Evolutionary conservation across 1,140 invertebrate genomes (phyloP), one percentile per base, ranked within the genome.

Genomic region (Saccostrea echinata): DNA sequence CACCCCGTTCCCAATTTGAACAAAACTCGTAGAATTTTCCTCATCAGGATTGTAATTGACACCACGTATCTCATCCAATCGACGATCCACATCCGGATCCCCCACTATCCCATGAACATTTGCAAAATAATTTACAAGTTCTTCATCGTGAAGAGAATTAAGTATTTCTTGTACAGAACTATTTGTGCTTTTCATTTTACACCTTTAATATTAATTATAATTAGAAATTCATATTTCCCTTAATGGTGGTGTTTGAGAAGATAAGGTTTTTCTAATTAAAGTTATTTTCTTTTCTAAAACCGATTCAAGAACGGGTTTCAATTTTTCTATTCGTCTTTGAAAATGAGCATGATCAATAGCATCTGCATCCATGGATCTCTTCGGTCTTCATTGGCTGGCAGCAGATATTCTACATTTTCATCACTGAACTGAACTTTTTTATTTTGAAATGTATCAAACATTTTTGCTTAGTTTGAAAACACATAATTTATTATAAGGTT

Each of bases 361-460:
- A 71, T 27, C 64, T 71, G 64, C 64, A 71, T 71, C 64, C 64
- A 71, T 71, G 64, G 64, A 71, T 24, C n/a, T 27, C 64, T 71
- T 71, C 64, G 64, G 64, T 71, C 64, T 71, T 71, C 64, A 27
- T 71, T 13, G n/a, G 64, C n/a, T 27, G 64, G 24, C n/a, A 71
- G 64, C 24, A 71, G n/a, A 71, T 71, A 71, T 30, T 71, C 64
- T 71, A 30, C 24, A 30, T 13, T 30, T 27, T 71, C 64, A 24
- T 71, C 64, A 30, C 24, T 71, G 24, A 71, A 71, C 64, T 30
- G n/a, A 71, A 71, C 43, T 43, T 43, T 43, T 43, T 43, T 43
- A 9, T 43, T 43, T 9, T 43, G 43, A 43, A 43, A 43, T 43
- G 1, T 43, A 43, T 43, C 43, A 43, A 43, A 43, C 43, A 43